Evolutionary conservation across 1,140 invertebrate genomes (phyloP).

Genomic region (Nilaparvata lugens): DNA sequence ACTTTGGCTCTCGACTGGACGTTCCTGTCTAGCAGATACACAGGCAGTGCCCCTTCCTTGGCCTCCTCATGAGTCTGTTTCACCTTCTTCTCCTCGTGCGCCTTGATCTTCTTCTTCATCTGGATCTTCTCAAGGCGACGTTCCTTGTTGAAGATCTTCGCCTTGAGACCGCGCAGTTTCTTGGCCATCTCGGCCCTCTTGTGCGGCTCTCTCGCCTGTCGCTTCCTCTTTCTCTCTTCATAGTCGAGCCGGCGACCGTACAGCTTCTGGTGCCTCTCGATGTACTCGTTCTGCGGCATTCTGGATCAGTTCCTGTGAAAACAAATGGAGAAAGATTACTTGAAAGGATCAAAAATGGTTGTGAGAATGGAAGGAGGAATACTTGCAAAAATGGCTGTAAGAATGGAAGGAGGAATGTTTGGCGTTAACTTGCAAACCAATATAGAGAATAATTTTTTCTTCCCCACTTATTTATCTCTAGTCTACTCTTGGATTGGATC

Average conservation of each 20-base stretch:
- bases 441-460: too few species aligned
- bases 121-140: constrained; percentile 96
- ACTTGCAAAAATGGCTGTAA: too few species aligned
- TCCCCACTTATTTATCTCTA: too few species aligned
- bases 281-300: constrained; percentile 99
- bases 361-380: too few species aligned
- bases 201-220: constrained; percentile 86
- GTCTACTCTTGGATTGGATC: too few species aligned
- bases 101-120: constrained; percentile 96
- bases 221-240: constrained; percentile 94
- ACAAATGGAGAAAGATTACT: too few species aligned
- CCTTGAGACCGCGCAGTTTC: constrained; percentile 90
- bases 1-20: constrained; percentile 90
- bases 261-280: constrained; percentile 93
- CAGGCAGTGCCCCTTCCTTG: constrained; percentile 90
- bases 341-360: too few species aligned
- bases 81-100: constrained; percentile 81
- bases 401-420: too few species aligned
- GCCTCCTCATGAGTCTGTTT: constrained; percentile 53
- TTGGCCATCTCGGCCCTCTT: constrained; percentile 82
- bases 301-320: neutral
- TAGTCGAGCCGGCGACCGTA: constrained; percentile 94
- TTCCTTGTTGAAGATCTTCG: constrained; percentile 96
- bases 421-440: too few species aligned
- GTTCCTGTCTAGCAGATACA: constrained; percentile 94